Conservation (phyloP, 1,140 invertebrate genomes). For the Dryas iulia region DNA sequence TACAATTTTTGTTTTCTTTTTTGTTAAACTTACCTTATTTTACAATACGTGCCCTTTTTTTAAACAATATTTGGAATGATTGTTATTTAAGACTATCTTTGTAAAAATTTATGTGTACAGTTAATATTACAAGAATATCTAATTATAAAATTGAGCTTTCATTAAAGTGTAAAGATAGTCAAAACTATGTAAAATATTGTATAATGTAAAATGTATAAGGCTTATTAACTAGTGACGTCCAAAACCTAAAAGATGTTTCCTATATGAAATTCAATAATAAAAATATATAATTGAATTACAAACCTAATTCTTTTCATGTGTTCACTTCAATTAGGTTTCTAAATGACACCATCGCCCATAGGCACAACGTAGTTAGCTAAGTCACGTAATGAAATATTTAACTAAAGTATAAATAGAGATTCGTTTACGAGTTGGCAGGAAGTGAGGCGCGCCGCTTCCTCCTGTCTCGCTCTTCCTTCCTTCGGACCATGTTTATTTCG, state of each 20-base stretch:
- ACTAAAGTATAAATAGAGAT: constrained; percentile 37
- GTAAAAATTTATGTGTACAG: background rate
- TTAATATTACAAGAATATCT: background rate
- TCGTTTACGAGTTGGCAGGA: constrained; percentile 34
- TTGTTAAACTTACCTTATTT: constrained; percentile 15
- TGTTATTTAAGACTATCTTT: constrained; percentile 1
- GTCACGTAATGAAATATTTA: constrained; percentile 13
- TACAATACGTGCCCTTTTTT: constrained; percentile 37
- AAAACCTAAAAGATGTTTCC: constrained; percentile 4
- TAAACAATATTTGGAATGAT: background rate
- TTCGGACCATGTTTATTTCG: constrained; percentile 32
- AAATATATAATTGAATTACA: constrained; percentile 2
- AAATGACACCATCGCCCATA: background rate
- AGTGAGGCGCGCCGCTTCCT: constrained; percentile 49
- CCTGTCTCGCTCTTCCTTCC: constrained; percentile 49
- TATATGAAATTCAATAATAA: constrained; percentile 1
- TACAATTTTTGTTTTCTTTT: constrained; percentile 72
- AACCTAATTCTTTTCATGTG: background rate
- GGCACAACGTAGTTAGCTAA: background rate
- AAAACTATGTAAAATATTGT: constrained; percentile 1
- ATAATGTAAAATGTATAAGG: constrained; percentile 2
- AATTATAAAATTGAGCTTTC: constrained; percentile 1
- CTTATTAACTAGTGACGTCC: constrained; percentile 4
- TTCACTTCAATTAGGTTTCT: background rate
- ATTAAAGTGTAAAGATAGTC: constrained; percentile 2